These are phyloP conservation scores for Aviceda subcristata DNA, from an alignment of 2,113 vertebrate genomes.

Conservation along the genomic window DNA sequence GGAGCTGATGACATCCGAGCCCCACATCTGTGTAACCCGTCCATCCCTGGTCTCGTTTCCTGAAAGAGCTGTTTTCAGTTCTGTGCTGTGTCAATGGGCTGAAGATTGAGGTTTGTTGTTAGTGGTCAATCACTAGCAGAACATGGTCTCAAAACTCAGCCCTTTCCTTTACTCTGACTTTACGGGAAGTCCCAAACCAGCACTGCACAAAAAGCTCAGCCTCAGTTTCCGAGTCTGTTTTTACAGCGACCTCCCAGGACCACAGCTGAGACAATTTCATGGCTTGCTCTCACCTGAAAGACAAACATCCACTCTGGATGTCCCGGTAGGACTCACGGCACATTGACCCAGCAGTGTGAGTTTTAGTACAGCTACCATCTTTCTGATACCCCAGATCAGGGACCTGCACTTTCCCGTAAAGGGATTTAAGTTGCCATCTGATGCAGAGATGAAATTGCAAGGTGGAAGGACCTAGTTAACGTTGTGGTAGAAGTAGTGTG, in stretches of 20 bases:
- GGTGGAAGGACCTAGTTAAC: not conserved
- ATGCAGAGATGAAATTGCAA: not conserved
- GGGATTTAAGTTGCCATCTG: not conserved
- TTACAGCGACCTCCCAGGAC: not conserved
- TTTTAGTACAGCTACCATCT: not conserved
- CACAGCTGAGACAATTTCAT: not conserved
- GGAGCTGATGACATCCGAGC: not conserved
- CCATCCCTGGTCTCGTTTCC: not conserved
- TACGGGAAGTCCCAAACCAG: not conserved
- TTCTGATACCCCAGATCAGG: not conserved
- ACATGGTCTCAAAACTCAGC: not conserved
- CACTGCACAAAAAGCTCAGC: not conserved
- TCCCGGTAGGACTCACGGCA: accelerated
- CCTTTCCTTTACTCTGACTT: not conserved
- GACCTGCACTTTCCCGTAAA: not conserved
- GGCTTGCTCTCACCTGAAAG: not conserved
- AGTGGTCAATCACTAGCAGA: not conserved
- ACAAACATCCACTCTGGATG: not conserved
- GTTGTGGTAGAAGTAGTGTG: not conserved
- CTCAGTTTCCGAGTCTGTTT: not conserved
- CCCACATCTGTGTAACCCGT: not conserved
- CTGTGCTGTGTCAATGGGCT: accelerated
- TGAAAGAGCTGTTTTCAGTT: not conserved
- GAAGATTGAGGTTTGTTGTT: not conserved
- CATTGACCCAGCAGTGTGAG: accelerated